Base-by-base conservation (phyloP, 2,113 vertebrate genomes). In the Calidris pugnax region DNA sequence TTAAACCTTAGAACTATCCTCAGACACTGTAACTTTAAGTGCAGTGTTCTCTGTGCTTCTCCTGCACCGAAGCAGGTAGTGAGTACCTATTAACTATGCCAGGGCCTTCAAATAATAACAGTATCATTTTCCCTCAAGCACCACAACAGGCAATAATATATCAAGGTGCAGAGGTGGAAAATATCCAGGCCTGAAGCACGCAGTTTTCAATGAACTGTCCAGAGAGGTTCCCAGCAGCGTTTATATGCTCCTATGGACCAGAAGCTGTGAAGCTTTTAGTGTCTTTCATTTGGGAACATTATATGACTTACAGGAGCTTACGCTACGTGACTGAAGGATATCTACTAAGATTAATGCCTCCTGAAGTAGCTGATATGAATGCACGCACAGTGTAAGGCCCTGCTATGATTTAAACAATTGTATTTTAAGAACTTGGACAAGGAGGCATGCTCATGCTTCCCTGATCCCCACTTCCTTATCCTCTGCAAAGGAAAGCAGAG, bases 51-150 rank as follows among this genome's bases (percentile, higher is more conserved):
- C 62, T 57, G 14, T 63, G 35, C 43, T 56, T 62, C 14, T 39
- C 39, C 66, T 56, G 39, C 28, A 22, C 19, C 0, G 0, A 63
- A 69, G 62, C 14, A n/a, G 16, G 43, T 3, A 24, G 10, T 2
- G 15, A 85, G 33, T 32, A 11, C 14, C 14, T 17, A 39, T 9
- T 9, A 20, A 28, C 0, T 0, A 11, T 12, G 21, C 12, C 69
- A 87, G 30, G 22, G 21, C 43, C 37, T 48, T 63, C 39, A 17
- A 14, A 28, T 8, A 45, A 35, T 4, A 28, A 23, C 55, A 41
- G 2, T 3, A 9, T 30, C 22, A 9, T n/a, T 74, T 53, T 32
- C 39, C 24, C 55, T 71, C 74, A 26, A 59, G 37, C 57, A 53
- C 16, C n/a, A 27, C 2, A 18, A 24, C 21, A 81, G 37, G 9